Conservation (phyloP, 2,888 invertebrate genomes). For the Trachelus tabidus region DNA sequence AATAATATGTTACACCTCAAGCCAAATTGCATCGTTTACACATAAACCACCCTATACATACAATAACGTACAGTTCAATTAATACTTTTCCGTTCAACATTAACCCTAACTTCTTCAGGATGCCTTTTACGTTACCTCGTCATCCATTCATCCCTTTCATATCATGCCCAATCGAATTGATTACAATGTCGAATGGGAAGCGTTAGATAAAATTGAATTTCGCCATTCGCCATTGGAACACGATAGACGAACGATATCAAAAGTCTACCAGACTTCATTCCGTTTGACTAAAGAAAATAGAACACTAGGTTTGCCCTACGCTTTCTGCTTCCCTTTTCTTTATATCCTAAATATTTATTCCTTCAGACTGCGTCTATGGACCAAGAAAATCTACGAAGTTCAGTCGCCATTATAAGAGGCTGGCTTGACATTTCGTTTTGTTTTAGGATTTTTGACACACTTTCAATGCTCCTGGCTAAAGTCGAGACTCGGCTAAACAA, state of each 20-base stretch:
- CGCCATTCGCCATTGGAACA: background rate
- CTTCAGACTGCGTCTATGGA: background rate
- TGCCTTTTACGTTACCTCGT: background rate
- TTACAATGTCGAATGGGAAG: background rate
- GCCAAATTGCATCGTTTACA: constrained; percentile 50
- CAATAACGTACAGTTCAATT: constrained; percentile 58
- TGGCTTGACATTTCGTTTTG: background rate
- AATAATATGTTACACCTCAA: constrained; percentile 57
- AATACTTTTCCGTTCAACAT: constrained; percentile 60
- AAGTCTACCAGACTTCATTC: background rate
- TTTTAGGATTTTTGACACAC: background rate
- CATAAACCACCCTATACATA: constrained; percentile 57
- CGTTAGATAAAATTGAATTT: background rate
- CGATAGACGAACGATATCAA: background rate
- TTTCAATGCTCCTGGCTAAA: background rate
- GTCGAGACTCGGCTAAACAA: background rate
- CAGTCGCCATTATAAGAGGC: background rate
- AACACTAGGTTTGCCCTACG: background rate
- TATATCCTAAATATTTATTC: background rate
- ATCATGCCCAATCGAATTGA: background rate
- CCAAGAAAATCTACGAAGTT: background rate
- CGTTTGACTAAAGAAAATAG: background rate
- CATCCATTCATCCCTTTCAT: background rate
- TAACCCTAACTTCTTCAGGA: constrained; percentile 28
- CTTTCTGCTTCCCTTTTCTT: background rate